Evolutionary conservation across 2,113 vertebrate species (phyloP).

Genomic region (Nansenia antarctica): DNA sequence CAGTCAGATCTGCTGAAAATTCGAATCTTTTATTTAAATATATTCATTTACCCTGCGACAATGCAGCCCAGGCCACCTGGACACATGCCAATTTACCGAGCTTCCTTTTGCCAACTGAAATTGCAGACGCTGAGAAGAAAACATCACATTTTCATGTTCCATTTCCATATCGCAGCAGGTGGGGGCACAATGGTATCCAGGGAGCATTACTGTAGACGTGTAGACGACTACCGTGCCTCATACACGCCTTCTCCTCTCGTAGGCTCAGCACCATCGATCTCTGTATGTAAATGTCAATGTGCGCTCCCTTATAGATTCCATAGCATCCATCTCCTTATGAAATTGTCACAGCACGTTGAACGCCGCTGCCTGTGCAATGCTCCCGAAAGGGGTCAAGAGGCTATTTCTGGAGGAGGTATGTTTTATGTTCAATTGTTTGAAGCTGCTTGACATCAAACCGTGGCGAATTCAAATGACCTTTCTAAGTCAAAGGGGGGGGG

Average conservation of each 20-base stretch:
- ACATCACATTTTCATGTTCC: constrained; percentile 43
- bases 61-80: constrained; percentile 16
- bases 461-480: constrained; percentile 45
- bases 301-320: constrained; percentile 37
- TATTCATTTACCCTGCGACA: constrained; percentile 51
- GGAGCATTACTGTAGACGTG: constrained; percentile 49
- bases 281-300: constrained; percentile 62
- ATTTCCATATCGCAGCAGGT: constrained; percentile 47
- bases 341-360: constrained; percentile 63
- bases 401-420: constrained; percentile 42
- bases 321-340: constrained; percentile 62
- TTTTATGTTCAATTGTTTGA: background rate
- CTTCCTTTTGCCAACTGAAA: constrained; percentile 32
- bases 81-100: constrained; percentile 54
- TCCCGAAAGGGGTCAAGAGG: constrained; percentile 47
- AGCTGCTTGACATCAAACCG: constrained; percentile 20
- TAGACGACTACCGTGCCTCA: constrained; percentile 34
- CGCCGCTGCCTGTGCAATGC: constrained; percentile 14
- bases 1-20: constrained; percentile 27
- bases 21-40: constrained; percentile 61
- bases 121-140: constrained; percentile 53
- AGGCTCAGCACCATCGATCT: constrained; percentile 29
- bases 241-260: background rate
- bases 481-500: background rate
- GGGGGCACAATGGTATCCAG: constrained; percentile 53